Evolutionary conservation across 2,797 vertebrate species (phyloP).

Genomic region (Rhinatrema bivittatum): DNA sequence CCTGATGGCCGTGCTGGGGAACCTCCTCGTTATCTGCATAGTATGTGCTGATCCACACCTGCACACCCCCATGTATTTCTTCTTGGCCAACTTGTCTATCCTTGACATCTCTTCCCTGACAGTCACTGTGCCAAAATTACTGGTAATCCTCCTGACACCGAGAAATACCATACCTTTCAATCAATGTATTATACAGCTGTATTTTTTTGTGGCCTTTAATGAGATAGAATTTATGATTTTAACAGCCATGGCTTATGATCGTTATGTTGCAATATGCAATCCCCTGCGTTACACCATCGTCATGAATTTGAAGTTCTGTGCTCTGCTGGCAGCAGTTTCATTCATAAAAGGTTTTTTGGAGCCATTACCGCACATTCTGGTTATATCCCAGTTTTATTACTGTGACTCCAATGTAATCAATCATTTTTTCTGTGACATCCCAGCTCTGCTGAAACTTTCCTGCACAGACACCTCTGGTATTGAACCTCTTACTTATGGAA

Average conservation of each 20-base stretch:
- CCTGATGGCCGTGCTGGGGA: neutral
- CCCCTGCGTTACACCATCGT: constrained; percentile 46
- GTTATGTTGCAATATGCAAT: constrained; percentile 54
- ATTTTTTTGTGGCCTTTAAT: neutral
- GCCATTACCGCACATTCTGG: neutral
- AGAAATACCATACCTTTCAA: neutral
- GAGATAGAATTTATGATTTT: constrained; percentile 23
- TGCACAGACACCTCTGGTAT: neutral
- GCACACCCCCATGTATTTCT: neutral
- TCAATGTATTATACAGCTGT: neutral
- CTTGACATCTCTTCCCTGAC: neutral
- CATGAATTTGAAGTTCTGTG: constrained; percentile 17
- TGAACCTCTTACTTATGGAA: neutral
- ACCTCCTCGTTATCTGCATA: neutral
- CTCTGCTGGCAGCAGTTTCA: neutral
- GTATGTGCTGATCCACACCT: neutral
- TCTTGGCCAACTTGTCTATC: neutral
- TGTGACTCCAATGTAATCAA: neutral
- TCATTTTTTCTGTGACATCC: neutral
- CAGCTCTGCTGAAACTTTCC: neutral
- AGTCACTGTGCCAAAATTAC: neutral
- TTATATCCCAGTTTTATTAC: neutral
- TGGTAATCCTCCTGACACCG: neutral
- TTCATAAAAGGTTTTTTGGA: neutral
- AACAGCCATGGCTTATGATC: constrained; percentile 52